Evolutionary conservation across 1,140 invertebrate species (phyloP), one percentile per base, ranked within the genome.

Genomic region (Cydia splendana): DNA sequence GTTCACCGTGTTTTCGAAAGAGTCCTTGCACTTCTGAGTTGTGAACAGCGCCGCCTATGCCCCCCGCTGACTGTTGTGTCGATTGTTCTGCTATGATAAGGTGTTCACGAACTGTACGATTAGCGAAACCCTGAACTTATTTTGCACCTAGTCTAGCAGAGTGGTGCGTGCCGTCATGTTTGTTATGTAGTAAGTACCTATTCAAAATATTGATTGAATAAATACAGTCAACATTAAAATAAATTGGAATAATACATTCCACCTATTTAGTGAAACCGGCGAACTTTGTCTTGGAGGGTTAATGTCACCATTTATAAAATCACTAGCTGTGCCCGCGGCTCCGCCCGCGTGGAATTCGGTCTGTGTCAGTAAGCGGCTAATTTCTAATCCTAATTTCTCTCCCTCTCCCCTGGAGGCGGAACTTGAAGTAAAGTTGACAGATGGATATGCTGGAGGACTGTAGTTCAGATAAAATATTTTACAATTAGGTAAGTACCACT

Each of bases 1-100:
- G n/a, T 18, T 38, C 15, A 1, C n/a, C 20, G 20, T 24, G 9
- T 62, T 62, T 62, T 62, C 57, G 67, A 9, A n/a, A 71, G 65
- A 71, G 9, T 71, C 67, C 67, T 71, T 71, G 67, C 38, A 18
- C 6, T 71, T 71, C 30, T 71, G 30, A 42, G 34, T 45, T 71
- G 30, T 62, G 57, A 62, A 62, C 18, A 62, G 57, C 57, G 10
- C 57, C 57, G 57, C 57, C 57, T 24, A 24, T 9, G 57, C 57
- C 20, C 57, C 57, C 57, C 57, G 20, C 20, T 62, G 57, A 12
- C 57, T 62, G n/a, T 18, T 18, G 18, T 18, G 57, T 6, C 57
- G 57, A 62, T 62, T 62, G 57, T 62, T 62, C 7, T 62, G 57
- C 57, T 20, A 62, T 62, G 57, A 62, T 62, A 62, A 62, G 57